Conservation (phyloP, 1,140 invertebrate species). For the Choristoneura fumiferana region DNA sequence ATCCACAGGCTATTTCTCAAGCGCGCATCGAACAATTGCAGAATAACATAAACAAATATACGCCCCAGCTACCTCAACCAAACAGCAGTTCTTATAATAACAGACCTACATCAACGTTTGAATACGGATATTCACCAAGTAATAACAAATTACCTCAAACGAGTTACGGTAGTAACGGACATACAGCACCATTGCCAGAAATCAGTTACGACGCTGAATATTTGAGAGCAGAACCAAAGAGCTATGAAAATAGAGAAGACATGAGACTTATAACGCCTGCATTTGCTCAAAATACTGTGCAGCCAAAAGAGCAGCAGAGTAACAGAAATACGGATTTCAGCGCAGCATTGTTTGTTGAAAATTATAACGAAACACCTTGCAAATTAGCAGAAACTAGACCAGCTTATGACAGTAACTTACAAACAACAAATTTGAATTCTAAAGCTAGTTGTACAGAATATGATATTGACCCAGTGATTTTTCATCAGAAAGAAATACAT, state of each 20-base stretch:
- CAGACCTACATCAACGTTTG: constrained; percentile 41
- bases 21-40: constrained; percentile 19
- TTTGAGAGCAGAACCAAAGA: constrained; percentile 29
- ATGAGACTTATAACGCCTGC: background rate
- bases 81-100: constrained; percentile 31
- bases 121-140: constrained; percentile 31
- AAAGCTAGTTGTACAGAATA: background rate
- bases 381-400: too few relatives aligned
- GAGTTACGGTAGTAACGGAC: constrained; percentile 39
- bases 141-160: constrained; percentile 23
- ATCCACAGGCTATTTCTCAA: constrained; percentile 22
- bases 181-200: constrained; percentile 39
- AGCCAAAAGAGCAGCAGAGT: too few relatives aligned
- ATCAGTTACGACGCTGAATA: constrained; percentile 51
- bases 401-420: too few relatives aligned
- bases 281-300: background rate
- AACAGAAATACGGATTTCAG: too few relatives aligned
- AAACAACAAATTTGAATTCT: background rate
- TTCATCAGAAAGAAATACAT: background rate
- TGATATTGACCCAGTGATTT: background rate
- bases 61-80: constrained; percentile 20
- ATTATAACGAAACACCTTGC: too few relatives aligned
- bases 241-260: constrained; percentile 13
- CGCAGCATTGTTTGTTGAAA: too few relatives aligned
- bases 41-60: constrained; percentile 31